phyloP scores from a whole-genome alignment of 2,888 invertebrate species.

The Agonum fuliginosum region DNA sequence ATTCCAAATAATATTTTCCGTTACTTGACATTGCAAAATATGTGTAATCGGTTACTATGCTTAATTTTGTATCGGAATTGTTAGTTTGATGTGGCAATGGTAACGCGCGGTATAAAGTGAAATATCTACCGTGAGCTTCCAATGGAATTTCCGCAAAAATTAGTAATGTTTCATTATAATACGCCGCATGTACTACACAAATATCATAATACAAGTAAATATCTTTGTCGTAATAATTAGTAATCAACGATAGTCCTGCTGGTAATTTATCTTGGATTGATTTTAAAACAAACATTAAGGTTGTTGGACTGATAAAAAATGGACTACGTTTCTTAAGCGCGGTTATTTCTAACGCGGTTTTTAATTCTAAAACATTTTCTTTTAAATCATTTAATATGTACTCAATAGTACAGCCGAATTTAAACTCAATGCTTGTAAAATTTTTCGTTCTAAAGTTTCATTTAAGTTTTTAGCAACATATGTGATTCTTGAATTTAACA shows the following conservation, averaged over 20 bases:
- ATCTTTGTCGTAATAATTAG: background rate
- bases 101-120: conserved; percentile 32
- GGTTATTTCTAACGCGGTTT: conserved; percentile 40
- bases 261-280: conserved; percentile 25
- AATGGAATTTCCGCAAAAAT: conserved; percentile 46
- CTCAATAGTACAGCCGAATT: conserved; percentile 11
- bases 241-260: background rate
- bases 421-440: conserved; percentile 9
- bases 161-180: conserved; percentile 32
- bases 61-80: background rate
- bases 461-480: background rate
- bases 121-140: conserved; percentile 37
- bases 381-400: conserved; percentile 47
- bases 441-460: background rate
- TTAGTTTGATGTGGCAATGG: conserved; percentile 4
- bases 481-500: background rate
- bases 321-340: conserved; percentile 43
- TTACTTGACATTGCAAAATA: conserved; percentile 36
- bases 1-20: conserved; percentile 35
- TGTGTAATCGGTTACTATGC: background rate
- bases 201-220: conserved; percentile 17
- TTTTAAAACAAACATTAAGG: conserved; percentile 11
- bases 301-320: conserved; percentile 38
- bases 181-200: conserved; percentile 7
- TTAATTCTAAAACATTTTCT: conserved; percentile 32